A percentile compares a stretch with the other conserved stretches of the same genome.
Conservation (phyloP, 2,113 vertebrate species). For the Albula glossodonta region DNA sequence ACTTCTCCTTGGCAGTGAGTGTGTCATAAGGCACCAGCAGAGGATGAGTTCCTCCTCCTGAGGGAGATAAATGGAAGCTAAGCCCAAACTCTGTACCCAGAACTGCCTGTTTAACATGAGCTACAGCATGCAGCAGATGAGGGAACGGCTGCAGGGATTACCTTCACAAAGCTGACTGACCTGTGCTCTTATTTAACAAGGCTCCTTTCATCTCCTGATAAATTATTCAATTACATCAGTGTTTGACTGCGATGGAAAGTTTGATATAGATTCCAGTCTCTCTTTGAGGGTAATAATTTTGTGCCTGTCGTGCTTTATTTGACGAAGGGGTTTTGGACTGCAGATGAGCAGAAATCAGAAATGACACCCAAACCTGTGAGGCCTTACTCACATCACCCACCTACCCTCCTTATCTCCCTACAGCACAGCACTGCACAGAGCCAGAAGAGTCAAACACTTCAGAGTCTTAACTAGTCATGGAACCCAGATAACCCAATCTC, state of each 20-base stretch:
- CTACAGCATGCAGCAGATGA: not conserved
- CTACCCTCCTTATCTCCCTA: too few species aligned
- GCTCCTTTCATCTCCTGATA: not conserved
- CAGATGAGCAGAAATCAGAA: not conserved
- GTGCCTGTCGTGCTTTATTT: not conserved
- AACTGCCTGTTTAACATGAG: not conserved
- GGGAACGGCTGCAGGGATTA: not conserved
- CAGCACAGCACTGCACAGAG: too few species aligned
- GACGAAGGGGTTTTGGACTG: not conserved
- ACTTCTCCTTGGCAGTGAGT: conserved; percentile 94
- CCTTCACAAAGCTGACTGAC: not conserved
- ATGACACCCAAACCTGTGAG: not conserved
- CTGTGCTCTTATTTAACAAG: not conserved
- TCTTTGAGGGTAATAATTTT: not conserved
- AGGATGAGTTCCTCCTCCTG: conserved; percentile 92
- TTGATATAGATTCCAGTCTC: not conserved
- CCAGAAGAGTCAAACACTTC: too few species aligned
- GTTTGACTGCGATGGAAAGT: not conserved
- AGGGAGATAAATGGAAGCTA: conserved; percentile 16
- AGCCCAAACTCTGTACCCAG: not conserved
- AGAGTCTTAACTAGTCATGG: too few species aligned
- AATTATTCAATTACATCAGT: not conserved
- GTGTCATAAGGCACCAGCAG: conserved; percentile 94
- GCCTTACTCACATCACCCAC: too few species aligned
- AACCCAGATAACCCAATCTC: too few species aligned